A percentile compares a stretch with the other conserved stretches of the same genome.
These are phyloP conservation scores for Pantherophis alleghaniensis DNA, from an alignment of 2,797 vertebrate genomes.

Conservation along the genomic window DNA sequence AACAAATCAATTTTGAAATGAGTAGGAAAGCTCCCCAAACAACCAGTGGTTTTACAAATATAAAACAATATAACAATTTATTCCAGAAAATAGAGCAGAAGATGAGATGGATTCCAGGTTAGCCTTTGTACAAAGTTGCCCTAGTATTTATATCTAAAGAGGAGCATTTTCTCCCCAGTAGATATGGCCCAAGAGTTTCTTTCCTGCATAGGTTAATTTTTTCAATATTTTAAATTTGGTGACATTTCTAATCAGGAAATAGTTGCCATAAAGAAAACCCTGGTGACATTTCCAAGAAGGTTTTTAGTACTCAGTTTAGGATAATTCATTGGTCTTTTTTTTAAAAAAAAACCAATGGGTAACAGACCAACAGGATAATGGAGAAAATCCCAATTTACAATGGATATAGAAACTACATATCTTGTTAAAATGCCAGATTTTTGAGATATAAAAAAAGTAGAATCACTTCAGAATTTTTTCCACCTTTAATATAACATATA, in stretches of 20 bases:
- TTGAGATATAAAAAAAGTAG: not conserved
- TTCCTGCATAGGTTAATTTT: not conserved
- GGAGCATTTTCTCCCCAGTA: not conserved
- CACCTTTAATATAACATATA: not conserved
- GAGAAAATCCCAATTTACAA: not conserved
- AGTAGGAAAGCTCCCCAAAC: not conserved
- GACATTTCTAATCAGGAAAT: not conserved
- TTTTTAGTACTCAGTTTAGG: not conserved
- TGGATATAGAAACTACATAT: not conserved
- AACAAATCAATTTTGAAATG: not conserved
- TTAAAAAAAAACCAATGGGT: too few relatives aligned
- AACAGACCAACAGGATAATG: not conserved
- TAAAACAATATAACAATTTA: not conserved
- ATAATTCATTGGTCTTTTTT: not conserved
- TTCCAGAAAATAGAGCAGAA: not conserved
- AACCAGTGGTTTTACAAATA: not conserved
- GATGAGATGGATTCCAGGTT: too few relatives aligned
- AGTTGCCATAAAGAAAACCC: not conserved
- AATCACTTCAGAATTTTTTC: not conserved
- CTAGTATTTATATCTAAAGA: not conserved
- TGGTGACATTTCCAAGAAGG: not conserved
- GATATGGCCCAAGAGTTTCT: too few relatives aligned
- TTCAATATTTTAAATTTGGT: not conserved
- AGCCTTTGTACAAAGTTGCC: not conserved
- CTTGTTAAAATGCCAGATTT: not conserved